phyloP scores from a whole-genome alignment of 2,797 vertebrate species.

The Leptoclinus maculatus region DNA sequence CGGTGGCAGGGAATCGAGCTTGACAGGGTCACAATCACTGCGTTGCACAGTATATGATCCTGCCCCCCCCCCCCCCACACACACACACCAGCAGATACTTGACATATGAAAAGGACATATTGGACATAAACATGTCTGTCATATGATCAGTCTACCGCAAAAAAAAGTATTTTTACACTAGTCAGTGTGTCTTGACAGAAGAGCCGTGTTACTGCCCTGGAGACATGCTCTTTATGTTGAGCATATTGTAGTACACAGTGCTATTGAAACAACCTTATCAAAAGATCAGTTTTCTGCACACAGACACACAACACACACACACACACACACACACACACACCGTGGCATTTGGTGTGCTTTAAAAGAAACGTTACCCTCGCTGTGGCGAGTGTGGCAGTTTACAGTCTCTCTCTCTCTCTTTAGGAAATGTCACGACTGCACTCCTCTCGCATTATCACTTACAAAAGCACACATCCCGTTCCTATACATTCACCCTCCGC shows the following conservation, averaged over 20 bases:
- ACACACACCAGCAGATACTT: not conserved
- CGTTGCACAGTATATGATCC: not conserved
- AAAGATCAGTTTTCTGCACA: not conserved
- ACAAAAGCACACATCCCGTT: not conserved
- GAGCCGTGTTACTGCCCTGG: not conserved
- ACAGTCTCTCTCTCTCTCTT: not conserved
- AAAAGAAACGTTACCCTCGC: not conserved
- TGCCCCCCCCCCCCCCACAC: too few relatives aligned
- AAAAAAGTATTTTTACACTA: not conserved
- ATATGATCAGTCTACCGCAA: not conserved
- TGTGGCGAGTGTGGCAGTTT: not conserved
- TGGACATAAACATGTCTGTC: slow-evolving; percentile 4
- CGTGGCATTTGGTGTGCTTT: slow-evolving; percentile 10
- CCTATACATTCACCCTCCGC: not conserved
- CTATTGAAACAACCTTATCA: not conserved
- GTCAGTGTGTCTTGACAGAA: not conserved
- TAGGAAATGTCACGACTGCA: slow-evolving; percentile 12
- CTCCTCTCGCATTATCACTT: not conserved
- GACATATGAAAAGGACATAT: slow-evolving; percentile 6
- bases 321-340: not conserved
- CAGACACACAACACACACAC: not conserved
- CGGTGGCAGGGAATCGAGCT: not conserved
- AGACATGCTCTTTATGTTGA: slow-evolving; percentile 12
- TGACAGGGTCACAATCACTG: not conserved
- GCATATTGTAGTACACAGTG: not conserved